Evolutionary conservation across 1,140 invertebrate species (phyloP), one percentile per base, ranked within the genome.

Genomic region (Xylocopa sonorina): DNA sequence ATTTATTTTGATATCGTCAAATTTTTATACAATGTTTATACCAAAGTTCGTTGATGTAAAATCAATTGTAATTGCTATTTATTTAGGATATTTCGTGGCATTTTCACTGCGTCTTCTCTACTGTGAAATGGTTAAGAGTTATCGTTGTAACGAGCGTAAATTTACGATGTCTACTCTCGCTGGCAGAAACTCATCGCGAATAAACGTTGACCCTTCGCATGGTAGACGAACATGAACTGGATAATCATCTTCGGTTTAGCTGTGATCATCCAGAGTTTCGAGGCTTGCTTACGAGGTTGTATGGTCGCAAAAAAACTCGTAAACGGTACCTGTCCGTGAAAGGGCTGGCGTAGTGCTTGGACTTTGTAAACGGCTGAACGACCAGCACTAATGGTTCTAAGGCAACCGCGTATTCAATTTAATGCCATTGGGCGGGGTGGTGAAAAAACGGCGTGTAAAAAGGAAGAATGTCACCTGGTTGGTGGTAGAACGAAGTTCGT

Each of bases 131-230:
- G 43, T 53, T 27, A 34, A 58, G 34, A 2, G 3, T 6, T 38
- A 57, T 57, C 55, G 64, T 82, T 74, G 74, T 34, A 53, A 63
- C 32, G 6, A 18, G 10, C 32, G 73, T 67, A 75, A 82, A 84
- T 69, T 79, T 81, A 78, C 29, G 3, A 67, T 51, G 38, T 48
- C 27, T 27, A 0, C 34, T 29, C 5, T 18, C 29, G 3, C 27
- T 32, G 14, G 3, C 64, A 29, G 51, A 29, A 51, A 50, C 43
- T 10, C 32, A 21, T 24, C 9, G 14, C 9, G 34, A 55, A 74
- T 79, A 69, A 73, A 72, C 71, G 57, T n/a, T 12, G 41, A 29
- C 43, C 62, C 68, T 68, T 81, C 78, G 78, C 27, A 41, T 18
- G 6, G 46, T 4, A 41, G 29, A 43, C 16, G 43, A 16, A 34